Percentiles rank a stretch among this genome's conserved stretches.
These are phyloP conservation scores for Peucedramus taeniatus DNA, from an alignment of 2,113 vertebrate genomes.

Conservation along the genomic window DNA sequence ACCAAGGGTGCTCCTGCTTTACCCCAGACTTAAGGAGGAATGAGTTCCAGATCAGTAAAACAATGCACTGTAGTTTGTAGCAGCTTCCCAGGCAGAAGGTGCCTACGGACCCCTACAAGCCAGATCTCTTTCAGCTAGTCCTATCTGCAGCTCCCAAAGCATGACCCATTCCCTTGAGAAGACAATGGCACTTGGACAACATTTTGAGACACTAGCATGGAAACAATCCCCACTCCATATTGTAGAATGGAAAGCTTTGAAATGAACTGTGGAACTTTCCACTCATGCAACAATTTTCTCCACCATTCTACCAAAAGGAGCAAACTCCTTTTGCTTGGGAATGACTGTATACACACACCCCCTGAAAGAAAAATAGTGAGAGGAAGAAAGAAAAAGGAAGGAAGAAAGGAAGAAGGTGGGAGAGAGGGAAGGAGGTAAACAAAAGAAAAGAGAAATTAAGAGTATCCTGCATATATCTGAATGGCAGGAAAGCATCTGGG, in stretches of 20 bases:
- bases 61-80: background rate
- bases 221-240: background rate
- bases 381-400: background rate
- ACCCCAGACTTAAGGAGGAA: background rate
- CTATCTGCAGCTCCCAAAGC: background rate
- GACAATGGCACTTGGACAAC: background rate
- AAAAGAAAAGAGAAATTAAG: background rate
- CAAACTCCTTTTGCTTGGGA: background rate
- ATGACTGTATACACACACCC: background rate
- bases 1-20: background rate
- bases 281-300: background rate
- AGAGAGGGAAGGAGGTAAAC: background rate
- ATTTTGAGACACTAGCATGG: background rate
- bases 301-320: background rate
- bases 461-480: background rate
- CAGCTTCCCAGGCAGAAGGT: background rate
- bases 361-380: background rate
- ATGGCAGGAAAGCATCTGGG: background rate
- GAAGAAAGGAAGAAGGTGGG: background rate
- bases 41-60: background rate
- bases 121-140: background rate
- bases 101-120: accelerated
- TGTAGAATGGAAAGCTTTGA: background rate
- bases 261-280: background rate
- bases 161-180: background rate